These are phyloP conservation scores for Nycteola revayana DNA, from an alignment of 2,888 invertebrate species.

Conservation along the genomic window DNA sequence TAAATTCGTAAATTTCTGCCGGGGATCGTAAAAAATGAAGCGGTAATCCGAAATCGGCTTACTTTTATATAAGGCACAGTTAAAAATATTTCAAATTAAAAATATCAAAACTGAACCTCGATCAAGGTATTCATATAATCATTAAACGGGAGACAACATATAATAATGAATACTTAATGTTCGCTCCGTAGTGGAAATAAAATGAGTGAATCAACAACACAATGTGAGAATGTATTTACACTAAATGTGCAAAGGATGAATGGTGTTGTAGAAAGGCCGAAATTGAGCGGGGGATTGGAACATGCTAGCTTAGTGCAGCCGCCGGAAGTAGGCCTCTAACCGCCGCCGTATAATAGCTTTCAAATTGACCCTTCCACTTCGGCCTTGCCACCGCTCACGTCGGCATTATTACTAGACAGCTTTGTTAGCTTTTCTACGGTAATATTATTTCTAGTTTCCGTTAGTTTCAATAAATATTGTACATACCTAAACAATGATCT, in stretches of 20 bases:
- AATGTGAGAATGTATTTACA: constrained; percentile 40
- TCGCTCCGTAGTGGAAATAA: constrained; percentile 2
- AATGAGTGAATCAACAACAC: constrained; percentile 23
- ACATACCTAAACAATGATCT: constrained; percentile 29
- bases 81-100: constrained; percentile 51
- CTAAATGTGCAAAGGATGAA: constrained; percentile 54
- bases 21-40: constrained; percentile 61
- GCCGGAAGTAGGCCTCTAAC: constrained; percentile 80
- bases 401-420: constrained; percentile 43
- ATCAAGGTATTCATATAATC: constrained; percentile 3
- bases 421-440: too few relatives aligned
- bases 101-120: constrained; percentile 24
- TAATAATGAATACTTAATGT: constrained; percentile 12
- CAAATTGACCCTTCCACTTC: constrained; percentile 75
- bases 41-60: constrained; percentile 63
- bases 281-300: constrained; percentile 74
- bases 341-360: constrained; percentile 77
- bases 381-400: constrained; percentile 47
- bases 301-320: constrained; percentile 76
- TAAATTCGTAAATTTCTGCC: constrained; percentile 68
- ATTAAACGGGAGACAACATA: constrained; percentile 7
- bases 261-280: constrained; percentile 66
- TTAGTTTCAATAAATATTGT: too few relatives aligned
- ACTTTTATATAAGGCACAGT: constrained; percentile 44
- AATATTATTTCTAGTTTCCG: neutral